Percentiles rank a stretch among this genome's conserved stretches.
These are phyloP conservation scores for Sarcophaga carnaria DNA, from an alignment of 2,888 invertebrate species.

Conservation along the genomic window DNA sequence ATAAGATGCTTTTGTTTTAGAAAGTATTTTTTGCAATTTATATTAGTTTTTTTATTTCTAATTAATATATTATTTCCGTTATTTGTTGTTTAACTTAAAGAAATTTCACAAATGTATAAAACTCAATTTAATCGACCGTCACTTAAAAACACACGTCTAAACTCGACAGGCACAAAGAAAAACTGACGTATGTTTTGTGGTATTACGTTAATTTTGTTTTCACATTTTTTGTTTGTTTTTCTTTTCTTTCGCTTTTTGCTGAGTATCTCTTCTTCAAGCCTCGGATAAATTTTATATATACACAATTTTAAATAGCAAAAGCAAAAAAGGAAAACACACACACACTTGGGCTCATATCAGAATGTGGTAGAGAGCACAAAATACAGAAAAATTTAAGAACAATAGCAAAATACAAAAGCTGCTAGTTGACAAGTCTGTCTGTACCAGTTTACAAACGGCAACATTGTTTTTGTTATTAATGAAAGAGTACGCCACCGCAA, in stretches of 20 bases:
- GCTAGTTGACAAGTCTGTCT: conserved; percentile 12
- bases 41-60: conserved; percentile 12
- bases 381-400: conserved; percentile 45
- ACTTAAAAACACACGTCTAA: conserved; percentile 61
- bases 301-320: conserved; percentile 16
- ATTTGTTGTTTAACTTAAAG: neutral
- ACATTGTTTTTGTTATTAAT: conserved; percentile 33
- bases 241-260: neutral
- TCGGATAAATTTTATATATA: conserved; percentile 43
- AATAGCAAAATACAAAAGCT: neutral
- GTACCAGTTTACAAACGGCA: conserved; percentile 33
- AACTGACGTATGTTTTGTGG: conserved; percentile 68
- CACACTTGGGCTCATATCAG: conserved; percentile 13
- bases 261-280: conserved; percentile 25
- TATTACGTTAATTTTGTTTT: conserved; percentile 54
- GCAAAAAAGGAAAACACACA: conserved; percentile 25
- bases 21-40: neutral
- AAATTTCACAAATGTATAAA: conserved; percentile 38
- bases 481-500: conserved; percentile 23
- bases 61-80: conserved; percentile 14
- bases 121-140: neutral
- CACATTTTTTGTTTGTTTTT: neutral
- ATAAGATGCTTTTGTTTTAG: neutral
- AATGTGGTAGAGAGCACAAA: conserved; percentile 48
- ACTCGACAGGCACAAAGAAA: conserved; percentile 68